Conservation (phyloP, 1,140 invertebrate genomes). For the Rhopalosiphum padi region DNA sequence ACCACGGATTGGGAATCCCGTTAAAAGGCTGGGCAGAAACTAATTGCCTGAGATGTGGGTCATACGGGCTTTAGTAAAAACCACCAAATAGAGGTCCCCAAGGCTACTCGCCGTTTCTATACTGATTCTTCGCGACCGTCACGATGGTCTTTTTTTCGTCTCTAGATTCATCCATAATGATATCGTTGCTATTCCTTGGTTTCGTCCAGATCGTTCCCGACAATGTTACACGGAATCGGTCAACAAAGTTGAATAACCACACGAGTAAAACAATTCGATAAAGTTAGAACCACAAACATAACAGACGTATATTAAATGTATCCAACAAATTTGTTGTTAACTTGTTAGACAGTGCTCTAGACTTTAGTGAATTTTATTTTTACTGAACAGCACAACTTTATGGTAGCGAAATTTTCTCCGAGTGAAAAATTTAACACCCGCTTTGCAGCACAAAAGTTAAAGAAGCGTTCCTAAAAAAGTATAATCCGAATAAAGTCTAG, state of each 20-base stretch:
- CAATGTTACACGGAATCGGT: no score
- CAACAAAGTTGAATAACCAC: background rate
- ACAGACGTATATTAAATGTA: no score
- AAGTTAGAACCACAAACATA: no score
- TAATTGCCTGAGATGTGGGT: slow-evolving; percentile 13
- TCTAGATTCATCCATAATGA: background rate
- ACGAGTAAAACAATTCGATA: background rate
- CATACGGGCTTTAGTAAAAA: slow-evolving; percentile 20
- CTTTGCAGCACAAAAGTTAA: background rate
- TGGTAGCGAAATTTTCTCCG: background rate
- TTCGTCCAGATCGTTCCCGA: background rate
- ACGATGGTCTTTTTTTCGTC: background rate
- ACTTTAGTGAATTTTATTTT: background rate
- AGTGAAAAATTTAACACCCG: background rate
- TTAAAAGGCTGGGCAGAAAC: slow-evolving; percentile 42
- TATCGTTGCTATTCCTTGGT: background rate
- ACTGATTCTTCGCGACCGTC: background rate
- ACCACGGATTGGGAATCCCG: background rate
- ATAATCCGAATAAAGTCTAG: no score
- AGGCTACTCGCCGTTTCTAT: background rate
- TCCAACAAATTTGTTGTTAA: no score
- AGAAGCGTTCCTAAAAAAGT: background rate
- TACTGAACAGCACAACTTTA: background rate
- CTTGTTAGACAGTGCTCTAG: no score
- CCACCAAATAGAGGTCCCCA: background rate